phyloP scores from a whole-genome alignment of 2,888 invertebrate genomes.

The Eupeodes latifasciatus region DNA sequence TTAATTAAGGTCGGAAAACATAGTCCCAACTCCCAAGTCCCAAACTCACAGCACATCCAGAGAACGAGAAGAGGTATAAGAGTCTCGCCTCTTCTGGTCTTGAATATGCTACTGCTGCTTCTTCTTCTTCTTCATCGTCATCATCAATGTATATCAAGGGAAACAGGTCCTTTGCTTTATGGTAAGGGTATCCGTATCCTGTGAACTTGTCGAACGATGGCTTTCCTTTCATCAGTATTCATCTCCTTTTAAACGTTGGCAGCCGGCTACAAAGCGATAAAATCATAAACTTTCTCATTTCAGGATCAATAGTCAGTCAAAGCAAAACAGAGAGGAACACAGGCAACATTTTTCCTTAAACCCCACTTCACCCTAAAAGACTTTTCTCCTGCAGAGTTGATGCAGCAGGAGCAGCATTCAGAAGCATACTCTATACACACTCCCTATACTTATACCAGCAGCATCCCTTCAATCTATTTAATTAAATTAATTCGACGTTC shows the following conservation, averaged over 20 bases:
- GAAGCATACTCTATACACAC: not conserved
- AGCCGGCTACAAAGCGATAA: constrained; percentile 57
- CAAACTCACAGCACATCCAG: too few species aligned
- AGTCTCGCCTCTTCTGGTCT: not conserved
- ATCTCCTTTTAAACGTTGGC: constrained; percentile 28
- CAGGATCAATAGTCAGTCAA: constrained; percentile 69
- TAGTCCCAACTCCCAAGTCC: constrained; percentile 26
- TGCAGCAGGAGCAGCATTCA: constrained; percentile 18
- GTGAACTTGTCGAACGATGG: constrained; percentile 57
- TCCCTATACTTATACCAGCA: not conserved
- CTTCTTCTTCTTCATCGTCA: not conserved
- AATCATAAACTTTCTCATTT: constrained; percentile 73
- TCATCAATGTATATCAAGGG: not conserved
- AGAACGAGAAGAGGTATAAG: constrained; percentile 7
- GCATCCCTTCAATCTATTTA: constrained; percentile 57
- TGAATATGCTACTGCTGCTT: not conserved
- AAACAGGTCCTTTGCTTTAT: constrained; percentile 23
- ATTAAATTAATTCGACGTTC: constrained; percentile 75
- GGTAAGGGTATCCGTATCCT: constrained; percentile 9
- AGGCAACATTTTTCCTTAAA: not conserved
- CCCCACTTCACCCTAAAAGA: not conserved
- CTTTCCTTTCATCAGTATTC: constrained; percentile 51
- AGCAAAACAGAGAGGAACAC: constrained; percentile 27
- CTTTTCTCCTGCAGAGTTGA: not conserved
- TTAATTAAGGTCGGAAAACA: constrained; percentile 75